phyloP scores from a whole-genome alignment of 2,888 invertebrate genomes.

The Parnassius orleans region DNA sequence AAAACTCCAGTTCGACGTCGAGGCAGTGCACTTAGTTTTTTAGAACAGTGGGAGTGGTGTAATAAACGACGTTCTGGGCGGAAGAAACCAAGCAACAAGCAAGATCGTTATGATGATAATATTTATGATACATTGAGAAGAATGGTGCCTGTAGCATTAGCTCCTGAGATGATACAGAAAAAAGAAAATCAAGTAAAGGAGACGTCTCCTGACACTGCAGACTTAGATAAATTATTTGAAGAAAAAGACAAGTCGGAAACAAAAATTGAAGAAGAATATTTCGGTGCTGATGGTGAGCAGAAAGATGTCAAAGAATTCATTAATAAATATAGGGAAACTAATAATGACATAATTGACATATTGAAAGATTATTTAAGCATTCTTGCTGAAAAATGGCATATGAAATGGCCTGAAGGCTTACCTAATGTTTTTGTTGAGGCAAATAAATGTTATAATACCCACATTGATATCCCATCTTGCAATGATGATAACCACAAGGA shows the following conservation, averaged over 20 bases:
- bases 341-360: conserved; percentile 81
- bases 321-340: conserved; percentile 77
- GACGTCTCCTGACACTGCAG: conserved; percentile 83
- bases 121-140: conserved; percentile 85
- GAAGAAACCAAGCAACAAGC: conserved; percentile 77
- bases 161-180: conserved; percentile 66
- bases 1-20: conserved; percentile 82
- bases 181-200: conserved; percentile 70
- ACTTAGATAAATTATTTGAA: conserved; percentile 82
- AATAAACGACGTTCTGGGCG: conserved; percentile 77
- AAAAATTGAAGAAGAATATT: conserved; percentile 73
- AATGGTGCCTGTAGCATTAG: conserved; percentile 83
- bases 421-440: conserved; percentile 80
- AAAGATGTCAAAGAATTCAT: conserved; percentile 84
- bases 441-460: conserved; percentile 78
- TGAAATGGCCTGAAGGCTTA: conserved; percentile 84
- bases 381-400: conserved; percentile 82
- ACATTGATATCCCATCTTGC: conserved; percentile 66
- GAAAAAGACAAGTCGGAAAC: conserved; percentile 58
- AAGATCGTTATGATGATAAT: conserved; percentile 81
- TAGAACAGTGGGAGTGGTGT: conserved; percentile 91
- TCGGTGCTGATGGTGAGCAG: conserved; percentile 83
- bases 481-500: conserved; percentile 57
- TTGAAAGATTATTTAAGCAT: conserved; percentile 81
- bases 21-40: conserved; percentile 85